Base-by-base conservation (phyloP, 2,888 invertebrate genomes). In the Maniola hyperantus region DNA sequence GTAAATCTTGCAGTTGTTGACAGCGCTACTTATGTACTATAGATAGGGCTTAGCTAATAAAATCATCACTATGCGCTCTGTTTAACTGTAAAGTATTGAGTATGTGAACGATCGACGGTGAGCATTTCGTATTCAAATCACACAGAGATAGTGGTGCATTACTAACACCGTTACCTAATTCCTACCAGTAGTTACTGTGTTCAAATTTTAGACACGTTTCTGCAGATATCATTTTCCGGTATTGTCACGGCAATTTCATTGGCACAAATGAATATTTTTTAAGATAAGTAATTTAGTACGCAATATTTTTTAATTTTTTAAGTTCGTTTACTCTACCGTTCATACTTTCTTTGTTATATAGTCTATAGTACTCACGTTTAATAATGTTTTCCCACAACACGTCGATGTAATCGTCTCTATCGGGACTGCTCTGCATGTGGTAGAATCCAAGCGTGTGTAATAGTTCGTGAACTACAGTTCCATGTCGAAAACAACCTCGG, bases 361-460 rank as follows among this genome's bases (percentile, higher is more conserved):
- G n/a, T 20, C 20, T 48, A n/a, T n/a, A n/a, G n/a, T n/a, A 70
- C 67, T 71, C 78, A 95, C 95, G 93, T 78, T 90, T 82, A 64
- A 93, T 79, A 60, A 96, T 96, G 77, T 97, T 97, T 44, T 95
- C 94, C 94, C 95, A 96, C 60, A 94, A 82, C 59, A 97, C 95
- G 70, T 93, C 92, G 7, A 97, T 95, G 79, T 94, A 96, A 48
- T 95, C 93, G 78, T 97, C 97, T 72, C 97, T 93, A 82, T 97
- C 95, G 0, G 94, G 94, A 61, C 97, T 94, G 77, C 95, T 96
- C 82, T 97, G 97, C 87, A 97, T 97, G 80, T 97, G 97, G 83
- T 95, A 96, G 84, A 97, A 97, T 2, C 97, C 97, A 0, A 96
- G 88, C 0, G 96, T 94, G 78, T 97, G 97, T 75, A 97, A 91